A percentile compares a stretch with the other conserved stretches of the same genome.
phyloP scores from a whole-genome alignment of 2,888 invertebrate species.

The Celastrina argiolus region DNA sequence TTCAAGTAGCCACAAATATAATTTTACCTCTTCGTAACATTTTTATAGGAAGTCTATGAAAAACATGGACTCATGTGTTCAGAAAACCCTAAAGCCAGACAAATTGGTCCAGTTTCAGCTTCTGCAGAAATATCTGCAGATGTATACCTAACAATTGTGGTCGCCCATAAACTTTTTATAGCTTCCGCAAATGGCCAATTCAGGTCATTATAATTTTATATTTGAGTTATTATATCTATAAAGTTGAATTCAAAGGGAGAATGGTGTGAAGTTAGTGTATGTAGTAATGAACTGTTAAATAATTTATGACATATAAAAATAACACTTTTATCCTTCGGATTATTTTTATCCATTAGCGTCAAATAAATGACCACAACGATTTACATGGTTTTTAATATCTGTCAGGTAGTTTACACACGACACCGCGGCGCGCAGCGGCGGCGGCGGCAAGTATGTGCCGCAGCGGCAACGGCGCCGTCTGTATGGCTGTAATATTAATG shows the following conservation, averaged over 20 bases:
- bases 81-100: not conserved
- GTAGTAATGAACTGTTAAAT: not conserved
- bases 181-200: slow-evolving; percentile 18
- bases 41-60: not conserved
- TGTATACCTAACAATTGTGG: slow-evolving; percentile 2
- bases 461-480: no score
- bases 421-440: no score
- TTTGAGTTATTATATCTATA: slow-evolving; percentile 20
- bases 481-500: no score
- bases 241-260: slow-evolving; percentile 14
- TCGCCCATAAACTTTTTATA: slow-evolving; percentile 22
- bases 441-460: no score
- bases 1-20: no score
- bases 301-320: not conserved
- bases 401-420: no score
- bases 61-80: not conserved
- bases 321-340: no score
- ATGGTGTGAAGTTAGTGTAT: not conserved
- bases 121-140: not conserved
- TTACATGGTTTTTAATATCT: no score
- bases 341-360: no score
- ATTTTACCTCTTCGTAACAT: not conserved
- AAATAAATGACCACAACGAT: no score
- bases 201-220: slow-evolving; percentile 19
- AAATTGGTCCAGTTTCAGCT: not conserved